Percentiles rank a stretch among this genome's conserved stretches.
phyloP scores from a whole-genome alignment of 2,888 invertebrate species.

The Caradrina kadenii region DNA sequence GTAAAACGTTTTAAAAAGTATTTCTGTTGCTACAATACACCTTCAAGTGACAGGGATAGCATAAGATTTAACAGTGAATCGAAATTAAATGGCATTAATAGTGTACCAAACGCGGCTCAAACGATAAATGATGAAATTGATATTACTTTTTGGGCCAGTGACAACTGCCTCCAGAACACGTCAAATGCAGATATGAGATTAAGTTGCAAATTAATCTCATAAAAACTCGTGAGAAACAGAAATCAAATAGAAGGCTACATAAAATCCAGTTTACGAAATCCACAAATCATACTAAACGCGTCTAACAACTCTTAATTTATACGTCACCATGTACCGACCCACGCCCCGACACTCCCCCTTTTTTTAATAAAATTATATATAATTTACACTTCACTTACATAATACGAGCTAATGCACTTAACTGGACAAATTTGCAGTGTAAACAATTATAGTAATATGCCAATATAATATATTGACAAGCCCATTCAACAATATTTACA shows the following conservation, averaged over 20 bases:
- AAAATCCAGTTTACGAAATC: constrained; percentile 1
- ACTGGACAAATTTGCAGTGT: constrained; percentile 38
- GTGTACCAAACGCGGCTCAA: too few species aligned
- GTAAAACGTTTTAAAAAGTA: background rate
- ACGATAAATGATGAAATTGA: too few species aligned
- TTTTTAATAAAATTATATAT: constrained; percentile 14
- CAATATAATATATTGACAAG: constrained; percentile 46
- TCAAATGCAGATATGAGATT: background rate
- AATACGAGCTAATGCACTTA: constrained; percentile 50
- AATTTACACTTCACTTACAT: constrained; percentile 38
- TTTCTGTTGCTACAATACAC: background rate
- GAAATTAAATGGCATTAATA: background rate
- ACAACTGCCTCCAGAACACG: background rate
- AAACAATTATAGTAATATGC: constrained; percentile 36
- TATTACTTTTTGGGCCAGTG: too few species aligned
- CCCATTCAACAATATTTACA: constrained; percentile 52
- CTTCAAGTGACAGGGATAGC: background rate
- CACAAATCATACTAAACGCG: background rate
- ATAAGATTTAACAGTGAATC: background rate
- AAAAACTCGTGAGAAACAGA: background rate
- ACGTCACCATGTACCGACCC: constrained; percentile 6
- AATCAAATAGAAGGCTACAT: background rate
- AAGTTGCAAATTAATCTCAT: background rate
- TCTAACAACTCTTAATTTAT: background rate
- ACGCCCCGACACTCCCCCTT: constrained; percentile 10